Evolutionary conservation across 2,113 vertebrate genomes (phyloP).

Genomic region (Vidua chalybeata): DNA sequence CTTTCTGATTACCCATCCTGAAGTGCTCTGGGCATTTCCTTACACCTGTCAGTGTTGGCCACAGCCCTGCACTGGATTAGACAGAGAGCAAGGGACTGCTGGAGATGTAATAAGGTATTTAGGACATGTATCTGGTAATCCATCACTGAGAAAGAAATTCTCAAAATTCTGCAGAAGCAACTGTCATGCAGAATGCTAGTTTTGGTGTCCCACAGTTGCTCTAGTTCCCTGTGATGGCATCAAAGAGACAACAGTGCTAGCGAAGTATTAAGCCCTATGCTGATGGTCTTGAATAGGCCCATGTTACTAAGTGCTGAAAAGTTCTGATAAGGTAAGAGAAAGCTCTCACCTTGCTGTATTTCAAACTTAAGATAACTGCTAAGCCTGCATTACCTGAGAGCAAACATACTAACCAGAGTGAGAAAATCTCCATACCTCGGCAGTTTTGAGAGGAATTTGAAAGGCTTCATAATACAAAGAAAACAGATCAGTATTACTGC

Average conservation of each 20-base stretch:
- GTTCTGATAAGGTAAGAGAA: background rate
- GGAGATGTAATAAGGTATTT: background rate
- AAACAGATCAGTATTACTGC: background rate
- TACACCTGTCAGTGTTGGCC: accelerated
- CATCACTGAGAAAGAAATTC: background rate
- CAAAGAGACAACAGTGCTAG: background rate
- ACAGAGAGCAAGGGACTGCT: background rate
- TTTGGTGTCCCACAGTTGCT: background rate
- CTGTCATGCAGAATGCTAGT: background rate
- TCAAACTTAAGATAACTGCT: background rate
- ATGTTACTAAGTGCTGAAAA: background rate
- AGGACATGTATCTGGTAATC: background rate
- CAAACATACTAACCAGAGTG: background rate
- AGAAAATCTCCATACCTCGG: background rate
- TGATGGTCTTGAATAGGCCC: background rate
- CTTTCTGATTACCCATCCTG: background rate
- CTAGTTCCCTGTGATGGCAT: background rate
- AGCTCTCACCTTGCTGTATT: background rate
- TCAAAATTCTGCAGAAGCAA: background rate
- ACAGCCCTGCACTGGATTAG: background rate
- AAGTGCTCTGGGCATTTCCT: background rate
- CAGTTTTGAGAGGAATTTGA: background rate
- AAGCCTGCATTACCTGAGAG: background rate
- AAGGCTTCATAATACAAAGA: background rate
- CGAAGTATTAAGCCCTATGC: background rate